Conservation (phyloP, 2,888 invertebrate species). For the Malthinus seriepunctatus region DNA sequence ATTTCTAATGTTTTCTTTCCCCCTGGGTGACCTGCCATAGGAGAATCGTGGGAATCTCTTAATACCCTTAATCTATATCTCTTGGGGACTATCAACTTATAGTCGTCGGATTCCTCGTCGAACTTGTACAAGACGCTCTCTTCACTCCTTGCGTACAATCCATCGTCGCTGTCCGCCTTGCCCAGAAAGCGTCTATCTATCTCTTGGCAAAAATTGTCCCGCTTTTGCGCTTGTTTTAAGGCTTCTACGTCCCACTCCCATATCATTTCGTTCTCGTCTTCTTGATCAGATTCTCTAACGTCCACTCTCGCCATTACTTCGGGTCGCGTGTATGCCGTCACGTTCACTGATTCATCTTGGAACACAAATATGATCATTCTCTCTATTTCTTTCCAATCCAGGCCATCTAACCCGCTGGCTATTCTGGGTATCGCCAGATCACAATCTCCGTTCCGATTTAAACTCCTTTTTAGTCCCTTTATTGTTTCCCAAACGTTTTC, state of each 20-base stretch:
- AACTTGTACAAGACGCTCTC: not conserved
- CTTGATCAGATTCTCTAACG: no score
- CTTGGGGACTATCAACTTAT: not conserved
- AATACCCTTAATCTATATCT: not conserved
- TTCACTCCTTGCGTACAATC: not conserved
- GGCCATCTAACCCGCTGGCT: not conserved
- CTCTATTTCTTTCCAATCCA: not conserved
- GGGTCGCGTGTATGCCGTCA: not conserved
- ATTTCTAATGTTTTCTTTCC: not conserved
- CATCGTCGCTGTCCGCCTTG: not conserved
- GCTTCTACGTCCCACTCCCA: not conserved
- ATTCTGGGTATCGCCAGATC: not conserved
- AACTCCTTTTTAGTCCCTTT: not conserved
- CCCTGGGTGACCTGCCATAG: constrained; percentile 2
- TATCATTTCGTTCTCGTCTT: not conserved
- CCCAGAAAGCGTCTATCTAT: no score
- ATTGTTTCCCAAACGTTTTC: not conserved
- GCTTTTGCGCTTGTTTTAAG: not conserved
- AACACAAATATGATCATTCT: not conserved
- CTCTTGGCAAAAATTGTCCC: not conserved
- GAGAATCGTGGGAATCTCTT: not conserved
- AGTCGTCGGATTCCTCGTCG: not conserved
- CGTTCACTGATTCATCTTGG: not conserved
- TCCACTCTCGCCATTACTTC: not conserved
- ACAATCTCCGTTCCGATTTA: not conserved